These are phyloP conservation scores for Eupithecia subumbrata DNA, from an alignment of 2,888 invertebrate species.

Conservation along the genomic window DNA sequence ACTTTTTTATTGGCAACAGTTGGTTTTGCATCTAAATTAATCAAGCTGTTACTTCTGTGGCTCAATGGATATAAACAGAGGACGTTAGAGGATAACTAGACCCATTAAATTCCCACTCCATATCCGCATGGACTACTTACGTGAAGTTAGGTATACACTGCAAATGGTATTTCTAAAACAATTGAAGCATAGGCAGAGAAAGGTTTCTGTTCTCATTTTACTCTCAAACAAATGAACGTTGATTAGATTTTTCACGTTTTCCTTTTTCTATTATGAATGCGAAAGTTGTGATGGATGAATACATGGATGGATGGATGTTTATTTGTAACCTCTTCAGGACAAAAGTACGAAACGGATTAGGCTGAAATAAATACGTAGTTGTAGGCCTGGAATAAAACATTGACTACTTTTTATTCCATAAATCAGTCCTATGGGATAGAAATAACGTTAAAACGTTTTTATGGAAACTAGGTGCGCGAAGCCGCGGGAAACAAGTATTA, in stretches of 20 bases:
- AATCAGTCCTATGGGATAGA: too few species aligned
- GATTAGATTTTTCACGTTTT: not conserved
- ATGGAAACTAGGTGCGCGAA: too few species aligned
- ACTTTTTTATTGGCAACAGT: slow-evolving; percentile 15
- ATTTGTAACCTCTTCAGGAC: too few species aligned
- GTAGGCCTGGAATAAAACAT: too few species aligned
- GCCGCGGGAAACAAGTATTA: too few species aligned
- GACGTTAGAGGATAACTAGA: not conserved
- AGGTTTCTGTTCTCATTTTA: not conserved
- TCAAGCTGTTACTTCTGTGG: not conserved
- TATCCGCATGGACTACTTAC: not conserved
- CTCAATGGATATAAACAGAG: not conserved
- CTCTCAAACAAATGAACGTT: not conserved
- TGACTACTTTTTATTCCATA: too few species aligned
- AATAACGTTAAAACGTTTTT: too few species aligned
- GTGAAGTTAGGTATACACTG: not conserved
- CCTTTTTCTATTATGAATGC: too few species aligned
- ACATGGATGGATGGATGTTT: too few species aligned
- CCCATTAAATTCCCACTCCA: not conserved
- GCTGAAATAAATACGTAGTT: too few species aligned
- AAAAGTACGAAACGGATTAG: too few species aligned
- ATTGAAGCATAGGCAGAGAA: not conserved
- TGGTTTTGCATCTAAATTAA: slow-evolving; percentile 6
- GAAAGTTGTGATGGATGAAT: too few species aligned
- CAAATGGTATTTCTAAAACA: not conserved